A percentile compares a stretch with the other conserved stretches of the same genome.
These are phyloP conservation scores for Rhingia rostrata DNA, from an alignment of 2,888 invertebrate genomes.

Conservation along the genomic window DNA sequence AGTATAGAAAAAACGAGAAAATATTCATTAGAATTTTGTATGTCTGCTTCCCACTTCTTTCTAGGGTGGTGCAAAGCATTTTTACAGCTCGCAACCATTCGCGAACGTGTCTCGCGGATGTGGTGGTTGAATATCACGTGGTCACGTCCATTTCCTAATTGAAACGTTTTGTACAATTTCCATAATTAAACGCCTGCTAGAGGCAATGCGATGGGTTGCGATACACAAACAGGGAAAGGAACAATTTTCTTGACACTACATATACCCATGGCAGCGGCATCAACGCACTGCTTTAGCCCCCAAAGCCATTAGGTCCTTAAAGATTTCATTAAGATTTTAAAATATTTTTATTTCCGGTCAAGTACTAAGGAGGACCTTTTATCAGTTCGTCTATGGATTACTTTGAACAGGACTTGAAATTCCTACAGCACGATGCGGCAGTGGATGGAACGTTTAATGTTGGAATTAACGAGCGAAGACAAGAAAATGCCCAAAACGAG, in stretches of 20 bases:
- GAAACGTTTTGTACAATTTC: constrained; percentile 51
- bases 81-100: constrained; percentile 2
- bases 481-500: not conserved
- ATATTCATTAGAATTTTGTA: constrained; percentile 22
- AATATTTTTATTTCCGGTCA: constrained; percentile 28
- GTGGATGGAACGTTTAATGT: constrained; percentile 36
- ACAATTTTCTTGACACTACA: constrained; percentile 30
- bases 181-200: constrained; percentile 38
- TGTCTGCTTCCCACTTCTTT: not conserved
- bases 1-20: not conserved
- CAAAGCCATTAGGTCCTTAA: constrained; percentile 12
- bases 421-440: constrained; percentile 3
- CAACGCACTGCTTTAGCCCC: not conserved
- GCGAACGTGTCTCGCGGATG: constrained; percentile 30
- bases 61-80: not conserved
- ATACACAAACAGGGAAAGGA: constrained; percentile 26
- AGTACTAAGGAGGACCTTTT: constrained; percentile 16
- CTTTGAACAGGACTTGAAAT: constrained; percentile 26
- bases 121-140: constrained; percentile 27
- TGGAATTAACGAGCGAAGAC: constrained; percentile 18
- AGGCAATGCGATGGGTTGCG: constrained; percentile 6
- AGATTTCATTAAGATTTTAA: constrained; percentile 63
- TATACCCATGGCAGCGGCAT: not conserved
- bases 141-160: constrained; percentile 59
- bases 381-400: constrained; percentile 37